A percentile compares a stretch with the other conserved stretches of the same genome.
Evolutionary conservation across 2,888 invertebrate species (phyloP).

Genomic region (Drosophila borealis): DNA sequence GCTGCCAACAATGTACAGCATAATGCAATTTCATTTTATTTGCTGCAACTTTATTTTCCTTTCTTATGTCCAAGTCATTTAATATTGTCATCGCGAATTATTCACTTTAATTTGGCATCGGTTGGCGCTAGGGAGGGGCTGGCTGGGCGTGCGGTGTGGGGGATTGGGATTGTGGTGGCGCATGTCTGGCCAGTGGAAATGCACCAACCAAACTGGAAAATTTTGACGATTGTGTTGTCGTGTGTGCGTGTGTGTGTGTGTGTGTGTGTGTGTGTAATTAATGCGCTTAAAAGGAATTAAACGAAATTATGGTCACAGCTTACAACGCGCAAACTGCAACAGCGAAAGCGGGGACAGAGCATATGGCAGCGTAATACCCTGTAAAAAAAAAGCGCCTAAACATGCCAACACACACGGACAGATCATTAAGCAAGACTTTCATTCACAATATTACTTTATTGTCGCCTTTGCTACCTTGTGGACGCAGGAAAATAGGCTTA

Average conservation of each 20-base stretch:
- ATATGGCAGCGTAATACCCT: background rate
- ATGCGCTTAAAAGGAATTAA: conserved; percentile 63
- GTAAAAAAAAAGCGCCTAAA: background rate
- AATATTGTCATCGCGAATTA: conserved; percentile 32
- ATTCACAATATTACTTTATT: too few relatives aligned
- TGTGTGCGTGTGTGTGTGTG: background rate
- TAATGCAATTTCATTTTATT: conserved; percentile 43
- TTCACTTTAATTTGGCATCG: conserved; percentile 37
- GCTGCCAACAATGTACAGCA: conserved; percentile 30
- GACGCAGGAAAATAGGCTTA: too few relatives aligned
- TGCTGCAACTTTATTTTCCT: conserved; percentile 16
- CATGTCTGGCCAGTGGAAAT: conserved; percentile 8
- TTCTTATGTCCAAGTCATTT: conserved; percentile 5
- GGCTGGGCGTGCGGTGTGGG: too few relatives aligned
- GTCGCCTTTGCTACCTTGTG: too few relatives aligned
- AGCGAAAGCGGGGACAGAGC: conserved; percentile 1
- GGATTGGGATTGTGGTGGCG: too few relatives aligned
- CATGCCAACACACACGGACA: too few relatives aligned
- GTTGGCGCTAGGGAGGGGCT: too few relatives aligned
- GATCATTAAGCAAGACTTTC: too few relatives aligned
- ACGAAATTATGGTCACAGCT: conserved; percentile 57
- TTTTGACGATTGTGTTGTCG: background rate
- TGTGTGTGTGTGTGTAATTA: conserved; percentile 46
- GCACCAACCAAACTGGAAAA: conserved; percentile 1
- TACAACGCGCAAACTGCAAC: conserved; percentile 34